Conservation (phyloP, 2,888 invertebrate genomes). For the Alcis repandata region DNA sequence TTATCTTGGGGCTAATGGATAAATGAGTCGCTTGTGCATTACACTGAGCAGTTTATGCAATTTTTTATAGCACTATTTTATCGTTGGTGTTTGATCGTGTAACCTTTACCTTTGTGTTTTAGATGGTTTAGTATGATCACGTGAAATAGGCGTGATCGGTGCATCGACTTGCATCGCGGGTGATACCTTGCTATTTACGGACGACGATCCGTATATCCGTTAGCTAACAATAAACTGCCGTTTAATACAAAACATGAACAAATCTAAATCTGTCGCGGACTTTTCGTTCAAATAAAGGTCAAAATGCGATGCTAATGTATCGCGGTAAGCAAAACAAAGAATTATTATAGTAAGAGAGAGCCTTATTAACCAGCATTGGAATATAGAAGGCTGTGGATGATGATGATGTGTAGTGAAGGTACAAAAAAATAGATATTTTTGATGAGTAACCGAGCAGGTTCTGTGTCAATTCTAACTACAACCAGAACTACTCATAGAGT, state of each 20-base stretch:
- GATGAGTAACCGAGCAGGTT: too few species aligned
- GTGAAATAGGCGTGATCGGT: conserved; percentile 44
- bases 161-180: conserved; percentile 22
- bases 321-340: too few species aligned
- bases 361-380: too few species aligned
- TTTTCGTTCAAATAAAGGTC: background rate
- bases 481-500: too few species aligned
- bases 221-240: conserved; percentile 10
- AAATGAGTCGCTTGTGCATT: conserved; percentile 35
- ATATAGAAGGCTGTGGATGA: too few species aligned
- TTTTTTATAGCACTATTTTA: too few species aligned
- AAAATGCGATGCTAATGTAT: background rate
- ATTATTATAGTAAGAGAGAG: too few species aligned
- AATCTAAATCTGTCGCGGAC: background rate
- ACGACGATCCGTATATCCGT: background rate
- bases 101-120: conserved; percentile 28
- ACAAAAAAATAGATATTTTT: too few species aligned
- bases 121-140: conserved; percentile 43
- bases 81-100: conserved; percentile 17
- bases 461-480: too few species aligned
- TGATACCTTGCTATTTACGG: conserved; percentile 22
- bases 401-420: too few species aligned
- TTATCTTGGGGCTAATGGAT: conserved; percentile 56
- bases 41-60: conserved; percentile 57
- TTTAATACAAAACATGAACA: background rate